Conservation (phyloP, 2,797 vertebrate genomes). For the Aulostomus chinensis region DNA sequence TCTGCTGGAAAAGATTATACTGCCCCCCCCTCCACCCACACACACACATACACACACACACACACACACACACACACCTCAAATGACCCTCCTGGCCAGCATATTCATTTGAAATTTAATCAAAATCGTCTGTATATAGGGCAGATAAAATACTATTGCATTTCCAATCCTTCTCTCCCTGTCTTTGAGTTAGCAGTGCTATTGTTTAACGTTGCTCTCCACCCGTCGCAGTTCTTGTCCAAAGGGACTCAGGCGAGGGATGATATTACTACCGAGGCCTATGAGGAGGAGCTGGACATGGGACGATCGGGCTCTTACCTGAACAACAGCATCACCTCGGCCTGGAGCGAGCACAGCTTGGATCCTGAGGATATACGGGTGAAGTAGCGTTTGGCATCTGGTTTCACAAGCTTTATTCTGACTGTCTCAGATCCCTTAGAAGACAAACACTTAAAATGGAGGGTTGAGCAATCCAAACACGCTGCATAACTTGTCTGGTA, state of each 20-base stretch:
- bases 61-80: background rate
- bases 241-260: conserved; percentile 94
- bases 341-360: conserved; percentile 98
- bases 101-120: conserved; percentile 1
- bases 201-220: conserved; percentile 12
- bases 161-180: too few species aligned
- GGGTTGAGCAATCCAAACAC: too few species aligned
- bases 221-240: conserved; percentile 86
- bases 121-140: too few species aligned
- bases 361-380: conserved; percentile 98
- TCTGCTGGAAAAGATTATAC: background rate
- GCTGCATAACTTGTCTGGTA: too few species aligned
- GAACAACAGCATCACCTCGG: conserved; percentile 98
- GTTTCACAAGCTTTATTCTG: too few species aligned
- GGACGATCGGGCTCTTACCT: conserved; percentile 95
- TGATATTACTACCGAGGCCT: conserved; percentile 94
- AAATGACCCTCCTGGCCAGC: background rate
- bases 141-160: background rate
- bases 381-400: conserved; percentile 35
- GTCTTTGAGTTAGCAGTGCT: background rate
- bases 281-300: conserved; percentile 98
- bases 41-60: too few species aligned
- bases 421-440: background rate
- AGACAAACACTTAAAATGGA: too few species aligned
- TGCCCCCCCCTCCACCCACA: too few species aligned